phyloP scores from a whole-genome alignment of 2,797 vertebrate genomes.

The Alca torda region DNA sequence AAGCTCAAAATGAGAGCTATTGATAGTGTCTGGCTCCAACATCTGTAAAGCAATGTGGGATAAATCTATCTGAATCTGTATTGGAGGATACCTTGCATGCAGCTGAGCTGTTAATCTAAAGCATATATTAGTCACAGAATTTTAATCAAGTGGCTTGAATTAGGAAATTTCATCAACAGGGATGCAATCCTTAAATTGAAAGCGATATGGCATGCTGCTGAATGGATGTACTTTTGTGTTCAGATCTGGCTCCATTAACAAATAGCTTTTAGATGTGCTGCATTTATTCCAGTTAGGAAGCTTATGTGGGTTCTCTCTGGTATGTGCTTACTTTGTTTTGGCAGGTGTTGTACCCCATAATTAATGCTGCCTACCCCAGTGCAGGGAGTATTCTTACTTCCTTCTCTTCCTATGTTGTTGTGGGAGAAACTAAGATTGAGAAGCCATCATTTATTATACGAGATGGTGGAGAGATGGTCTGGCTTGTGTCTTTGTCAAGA shows the following conservation, averaged over 20 bases:
- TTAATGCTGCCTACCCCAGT: background rate
- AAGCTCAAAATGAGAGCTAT: background rate
- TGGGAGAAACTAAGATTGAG: background rate
- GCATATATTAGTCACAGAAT: slow-evolving; percentile 9
- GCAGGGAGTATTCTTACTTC: background rate
- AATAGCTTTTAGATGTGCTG: background rate
- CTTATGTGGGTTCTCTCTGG: background rate
- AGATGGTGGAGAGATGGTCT: background rate
- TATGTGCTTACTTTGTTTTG: background rate
- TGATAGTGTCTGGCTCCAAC: background rate
- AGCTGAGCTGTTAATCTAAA: slow-evolving; percentile 20
- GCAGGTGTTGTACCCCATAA: background rate
- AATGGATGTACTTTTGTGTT: background rate
- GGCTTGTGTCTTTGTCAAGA: background rate
- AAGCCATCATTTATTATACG: background rate
- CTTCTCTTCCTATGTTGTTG: background rate
- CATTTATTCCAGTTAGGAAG: background rate
- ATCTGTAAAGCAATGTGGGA: background rate
- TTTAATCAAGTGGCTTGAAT: slow-evolving; percentile 44
- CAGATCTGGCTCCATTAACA: background rate
- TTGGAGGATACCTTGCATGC: background rate
- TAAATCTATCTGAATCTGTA: background rate
- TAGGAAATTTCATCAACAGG: background rate
- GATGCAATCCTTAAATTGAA: background rate
- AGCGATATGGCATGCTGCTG: background rate